A percentile compares a stretch with the other conserved stretches of the same genome.
These are phyloP conservation scores for Leptopilina boulardi DNA, from an alignment of 1,140 invertebrate species.

Conservation along the genomic window DNA sequence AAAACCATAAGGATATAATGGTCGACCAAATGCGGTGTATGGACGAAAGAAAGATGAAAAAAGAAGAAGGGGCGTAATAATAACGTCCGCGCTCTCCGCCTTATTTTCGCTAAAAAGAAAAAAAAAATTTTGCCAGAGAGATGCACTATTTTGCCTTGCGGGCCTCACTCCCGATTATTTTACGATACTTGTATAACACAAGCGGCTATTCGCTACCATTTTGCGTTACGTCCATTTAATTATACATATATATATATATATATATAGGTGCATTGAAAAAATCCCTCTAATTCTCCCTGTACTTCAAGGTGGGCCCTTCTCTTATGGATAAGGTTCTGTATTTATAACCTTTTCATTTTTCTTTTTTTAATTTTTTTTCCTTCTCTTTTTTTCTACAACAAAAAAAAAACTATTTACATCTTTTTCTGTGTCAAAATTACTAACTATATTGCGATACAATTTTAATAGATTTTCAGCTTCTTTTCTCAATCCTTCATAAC, in stretches of 20 bases:
- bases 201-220: neutral
- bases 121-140: no score
- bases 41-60: no score
- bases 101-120: neutral
- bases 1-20: slow-evolving; percentile 62
- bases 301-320: neutral
- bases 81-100: slow-evolving; percentile 42
- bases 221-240: slow-evolving; percentile 6
- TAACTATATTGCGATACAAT: no score
- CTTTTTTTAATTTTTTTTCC: slow-evolving; percentile 34
- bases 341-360: slow-evolving; percentile 42
- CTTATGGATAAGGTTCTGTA: neutral
- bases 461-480: no score
- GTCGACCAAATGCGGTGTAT: slow-evolving; percentile 36
- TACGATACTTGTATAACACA: slow-evolving; percentile 16
- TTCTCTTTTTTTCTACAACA: neutral
- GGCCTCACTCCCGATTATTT: slow-evolving; percentile 1
- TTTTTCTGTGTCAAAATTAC: no score
- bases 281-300: neutral
- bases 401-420: no score
- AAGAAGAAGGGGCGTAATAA: slow-evolving; percentile 51
- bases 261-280: no score
- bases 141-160: neutral
- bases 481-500: no score
- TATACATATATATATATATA: no score